Conservation (phyloP, 2,113 vertebrate genomes). For the Sterna hirundo region DNA sequence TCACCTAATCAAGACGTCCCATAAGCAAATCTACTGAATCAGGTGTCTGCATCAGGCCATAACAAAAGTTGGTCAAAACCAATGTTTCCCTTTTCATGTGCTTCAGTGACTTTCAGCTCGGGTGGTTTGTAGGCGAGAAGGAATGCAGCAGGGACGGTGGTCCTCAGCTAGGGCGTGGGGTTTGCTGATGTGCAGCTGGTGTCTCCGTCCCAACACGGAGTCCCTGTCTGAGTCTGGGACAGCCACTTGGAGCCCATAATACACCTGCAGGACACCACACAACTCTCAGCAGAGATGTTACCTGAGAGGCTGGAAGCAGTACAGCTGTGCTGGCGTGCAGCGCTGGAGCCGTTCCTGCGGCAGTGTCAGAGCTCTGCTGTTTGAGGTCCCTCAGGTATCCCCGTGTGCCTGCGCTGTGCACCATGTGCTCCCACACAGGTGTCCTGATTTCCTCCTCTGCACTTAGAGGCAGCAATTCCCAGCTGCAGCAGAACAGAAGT, state of each 20-base stretch:
- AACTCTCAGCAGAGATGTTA: neutral
- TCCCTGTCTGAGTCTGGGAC: neutral
- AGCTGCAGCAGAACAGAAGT: neutral
- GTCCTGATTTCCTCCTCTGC: neutral
- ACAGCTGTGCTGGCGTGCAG: neutral
- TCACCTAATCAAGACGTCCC: fast-evolving
- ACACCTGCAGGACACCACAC: neutral
- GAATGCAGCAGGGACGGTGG: neutral
- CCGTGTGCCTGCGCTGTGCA: fast-evolving
- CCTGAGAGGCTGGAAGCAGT: neutral
- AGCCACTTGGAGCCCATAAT: fast-evolving
- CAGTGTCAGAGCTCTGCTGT: neutral
- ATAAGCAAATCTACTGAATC: neutral
- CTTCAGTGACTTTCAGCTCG: fast-evolving
- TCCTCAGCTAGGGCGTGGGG: fast-evolving
- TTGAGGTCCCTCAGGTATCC: fast-evolving
- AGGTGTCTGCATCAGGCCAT: neutral
- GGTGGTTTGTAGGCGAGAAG: neutral
- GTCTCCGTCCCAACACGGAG: neutral
- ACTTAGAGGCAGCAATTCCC: neutral
- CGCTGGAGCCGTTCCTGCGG: neutral
- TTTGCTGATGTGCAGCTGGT: fast-evolving
- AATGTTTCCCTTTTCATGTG: neutral
- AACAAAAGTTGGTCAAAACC: neutral
- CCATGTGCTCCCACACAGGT: fast-evolving